Base-by-base conservation (phyloP, 2,113 vertebrate species). In the Tautogolabrus adspersus region DNA sequence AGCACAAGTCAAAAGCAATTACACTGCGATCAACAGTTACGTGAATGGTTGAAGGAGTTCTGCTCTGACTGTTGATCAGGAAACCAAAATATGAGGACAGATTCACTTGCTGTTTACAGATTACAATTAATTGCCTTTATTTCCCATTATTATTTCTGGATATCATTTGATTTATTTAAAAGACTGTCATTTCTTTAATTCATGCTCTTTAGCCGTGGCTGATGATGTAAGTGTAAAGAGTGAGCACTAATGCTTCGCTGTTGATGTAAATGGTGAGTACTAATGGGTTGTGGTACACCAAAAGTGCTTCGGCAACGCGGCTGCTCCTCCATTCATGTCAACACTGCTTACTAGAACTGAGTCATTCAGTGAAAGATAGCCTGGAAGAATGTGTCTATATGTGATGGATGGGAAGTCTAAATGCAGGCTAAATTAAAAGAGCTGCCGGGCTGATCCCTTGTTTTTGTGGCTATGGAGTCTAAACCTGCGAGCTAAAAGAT, bases 1-100 rank as follows among this genome's bases (percentile, higher is more conserved):
- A 46, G 1, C 19, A n/a, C 18, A 37, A 38, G 49, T 68, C 34
- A 38, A 40, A 61, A 77, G 58, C 52, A 61, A 69, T 62, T 54
- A 83, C 16, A 65, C 5, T 1, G 8, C 37, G 22, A 83, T 60
- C 22, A 65, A 47, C 23, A 55, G 16, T 12, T 47, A 49, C 40
- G 15, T 49, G 21, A 34, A 10, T 21, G 11, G 1, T 19, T 6
- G 5, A 21, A 52, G 26, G 30, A 57, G 44, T 10, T 37, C 37
- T 55, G 37, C 12, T 55, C 12, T 19, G 37, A 62, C 9, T 34
- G 5, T 3, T 26, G 11, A 63, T 49, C 40, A 13, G 40, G 34
- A 63, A 58, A 55, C 19, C 8, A 6, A 18, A 19, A 6, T 34
- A 22, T 42, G 22, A 16, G 6, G 30, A 30, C 6, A 49, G 21